phyloP scores from a whole-genome alignment of 2,888 invertebrate genomes.

The Uropetala carovei region DNA sequence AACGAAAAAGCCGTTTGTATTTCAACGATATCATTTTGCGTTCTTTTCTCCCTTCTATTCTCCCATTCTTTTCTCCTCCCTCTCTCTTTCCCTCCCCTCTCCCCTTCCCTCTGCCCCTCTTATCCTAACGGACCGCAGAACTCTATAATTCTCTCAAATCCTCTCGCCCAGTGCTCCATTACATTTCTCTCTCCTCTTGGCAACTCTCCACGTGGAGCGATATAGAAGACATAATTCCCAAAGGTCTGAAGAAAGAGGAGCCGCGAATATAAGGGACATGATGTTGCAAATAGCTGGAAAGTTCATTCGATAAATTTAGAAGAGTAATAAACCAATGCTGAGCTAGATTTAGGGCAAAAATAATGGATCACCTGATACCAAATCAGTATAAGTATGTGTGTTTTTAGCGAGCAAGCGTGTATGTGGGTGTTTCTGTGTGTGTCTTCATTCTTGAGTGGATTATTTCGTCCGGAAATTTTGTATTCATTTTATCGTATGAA shows the following conservation, averaged over 20 bases:
- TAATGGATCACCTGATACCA: neutral
- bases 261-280: constrained; percentile 10
- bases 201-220: constrained; percentile 5
- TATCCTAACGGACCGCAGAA: neutral
- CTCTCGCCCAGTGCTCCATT: constrained; percentile 14
- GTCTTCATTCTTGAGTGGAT: too few species aligned
- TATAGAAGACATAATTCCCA: neutral
- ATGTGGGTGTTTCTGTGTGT: too few species aligned
- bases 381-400: too few species aligned
- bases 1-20: neutral
- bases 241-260: neutral
- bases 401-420: too few species aligned
- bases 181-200: neutral
- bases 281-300: constrained; percentile 13
- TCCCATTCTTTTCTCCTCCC: neutral
- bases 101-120: too few species aligned
- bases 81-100: neutral
- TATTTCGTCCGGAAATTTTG: too few species aligned
- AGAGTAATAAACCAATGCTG: neutral
- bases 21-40: neutral
- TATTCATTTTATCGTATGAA: too few species aligned
- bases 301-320: constrained; percentile 4
- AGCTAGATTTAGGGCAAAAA: neutral
- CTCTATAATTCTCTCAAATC: constrained; percentile 22
- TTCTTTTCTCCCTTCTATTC: neutral